Percentiles rank a stretch among this genome's conserved stretches.
phyloP scores from a whole-genome alignment of 23 tunicate genomes.

The Botrylloides violaceus region DNA sequence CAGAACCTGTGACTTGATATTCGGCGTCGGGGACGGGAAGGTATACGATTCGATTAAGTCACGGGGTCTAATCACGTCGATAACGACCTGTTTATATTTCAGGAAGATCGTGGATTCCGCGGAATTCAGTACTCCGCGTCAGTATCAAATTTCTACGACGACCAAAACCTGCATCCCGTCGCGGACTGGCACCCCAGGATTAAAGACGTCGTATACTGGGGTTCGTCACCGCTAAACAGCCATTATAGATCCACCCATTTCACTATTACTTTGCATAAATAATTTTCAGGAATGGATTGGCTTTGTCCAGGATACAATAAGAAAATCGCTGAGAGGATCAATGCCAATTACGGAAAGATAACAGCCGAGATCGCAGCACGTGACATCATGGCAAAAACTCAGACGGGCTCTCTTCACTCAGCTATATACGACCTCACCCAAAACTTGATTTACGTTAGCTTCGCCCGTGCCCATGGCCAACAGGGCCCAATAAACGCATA shows the following conservation, averaged over 20 bases:
- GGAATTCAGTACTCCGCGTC: constrained; percentile 86
- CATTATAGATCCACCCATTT: neutral
- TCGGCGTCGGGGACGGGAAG: constrained; percentile 97
- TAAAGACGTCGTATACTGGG: constrained; percentile 77
- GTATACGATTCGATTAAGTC: constrained; percentile 3
- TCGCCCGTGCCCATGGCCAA: constrained; percentile 56
- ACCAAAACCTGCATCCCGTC: constrained; percentile 60
- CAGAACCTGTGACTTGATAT: constrained; percentile 82
- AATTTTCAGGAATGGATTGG: constrained; percentile 84
- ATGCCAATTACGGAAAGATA: constrained; percentile 66
- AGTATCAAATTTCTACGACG: constrained; percentile 73
- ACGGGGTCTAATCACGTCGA: constrained; percentile 1
- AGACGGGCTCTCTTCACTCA: constrained; percentile 76
- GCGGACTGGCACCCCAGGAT: constrained; percentile 87
- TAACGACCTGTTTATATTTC: neutral
- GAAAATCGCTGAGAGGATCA: constrained; percentile 41
- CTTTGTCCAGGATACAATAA: constrained; percentile 80
- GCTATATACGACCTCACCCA: constrained; percentile 84
- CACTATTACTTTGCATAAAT: neutral
- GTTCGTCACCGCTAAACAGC: constrained; percentile 6
- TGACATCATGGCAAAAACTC: constrained; percentile 57
- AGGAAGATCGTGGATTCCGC: constrained; percentile 81
- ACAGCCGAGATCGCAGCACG: constrained; percentile 57
- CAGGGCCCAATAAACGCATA: constrained; percentile 62
- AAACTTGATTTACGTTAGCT: constrained; percentile 53